Evolutionary conservation across 1,140 invertebrate species (phyloP), one percentile per base, ranked within the genome.

Genomic region (Apis florea): DNA sequence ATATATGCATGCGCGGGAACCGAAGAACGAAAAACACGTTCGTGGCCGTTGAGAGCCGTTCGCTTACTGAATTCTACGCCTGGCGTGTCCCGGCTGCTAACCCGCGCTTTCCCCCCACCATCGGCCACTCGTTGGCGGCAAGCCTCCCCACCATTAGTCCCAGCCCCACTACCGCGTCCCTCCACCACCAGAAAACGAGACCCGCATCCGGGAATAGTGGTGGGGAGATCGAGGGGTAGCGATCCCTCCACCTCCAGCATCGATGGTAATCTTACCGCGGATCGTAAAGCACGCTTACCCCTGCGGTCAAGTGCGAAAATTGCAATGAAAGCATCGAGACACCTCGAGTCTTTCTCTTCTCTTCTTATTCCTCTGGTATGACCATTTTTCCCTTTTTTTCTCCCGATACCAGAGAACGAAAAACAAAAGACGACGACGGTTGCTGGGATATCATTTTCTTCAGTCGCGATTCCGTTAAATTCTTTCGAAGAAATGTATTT

Each of bases 41-140:
- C 89, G 83, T 82, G 83, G 83, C 84, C 76, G 85, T 86, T 85
- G 83, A 91, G 91, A 92, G 91, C 90, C 90, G 90, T 93, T 92
- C 91, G 92, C 92, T 93, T 92, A 93, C 93, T 93, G 91, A 93
- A 90, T 90, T 89, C 84, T 72, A 85, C 88, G 79, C 83, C 85
- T 88, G 86, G 82, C 89, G 91, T 89, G 82, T 92, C 89, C 89
- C 85, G 91, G 87, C 89, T 90, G 89, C 91, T 92, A 92, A 91
- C 92, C 92, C 93, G 93, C 92, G 92, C 91, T 92, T 92, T 93
- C 87, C 87, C 90, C 90, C 91, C 88, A 89, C 90, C 77, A 90
- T 67, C 58, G 12, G 8, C 17, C 58, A 73, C 89, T 78, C 83
- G 85, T 83, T 85, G 83, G 76, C 89, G 89, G 85, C 89, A 90